Evolutionary conservation across 2,888 invertebrate genomes (phyloP).

Genomic region (Rhaphigaster nebulosa): DNA sequence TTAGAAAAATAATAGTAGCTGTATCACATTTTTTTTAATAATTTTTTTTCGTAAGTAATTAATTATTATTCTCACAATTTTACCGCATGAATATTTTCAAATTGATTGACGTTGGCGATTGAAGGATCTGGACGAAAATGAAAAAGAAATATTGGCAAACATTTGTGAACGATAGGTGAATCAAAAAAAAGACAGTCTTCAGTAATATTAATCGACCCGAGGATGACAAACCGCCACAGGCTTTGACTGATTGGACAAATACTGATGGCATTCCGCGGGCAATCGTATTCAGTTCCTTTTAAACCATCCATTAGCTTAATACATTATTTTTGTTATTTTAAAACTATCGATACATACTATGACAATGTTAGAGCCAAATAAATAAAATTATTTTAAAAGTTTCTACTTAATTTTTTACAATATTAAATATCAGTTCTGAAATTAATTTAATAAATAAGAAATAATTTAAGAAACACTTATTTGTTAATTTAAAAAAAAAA

Average conservation of each 20-base stretch:
- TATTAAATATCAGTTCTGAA: too few species aligned
- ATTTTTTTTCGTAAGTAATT: neutral
- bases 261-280: neutral
- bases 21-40: neutral
- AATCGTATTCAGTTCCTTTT: neutral
- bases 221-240: neutral
- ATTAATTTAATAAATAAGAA: neutral
- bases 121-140: neutral
- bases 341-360: neutral
- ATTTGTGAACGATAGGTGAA: neutral
- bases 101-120: neutral
- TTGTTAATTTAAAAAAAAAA: too few species aligned
- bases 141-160: neutral
- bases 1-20: neutral
- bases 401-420: too few species aligned
- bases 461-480: too few species aligned
- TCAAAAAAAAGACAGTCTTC: slow-evolving; percentile 17
- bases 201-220: neutral
- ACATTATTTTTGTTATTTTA: neutral
- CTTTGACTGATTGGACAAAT: neutral
- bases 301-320: neutral
- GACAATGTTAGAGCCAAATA: neutral
- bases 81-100: neutral
- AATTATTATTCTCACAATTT: neutral
- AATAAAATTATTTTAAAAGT: too few species aligned